Percentiles rank a stretch among this genome's conserved stretches.
These are phyloP conservation scores for Drosophila mulleri DNA, from an alignment of 2,888 invertebrate genomes.

Conservation along the genomic window DNA sequence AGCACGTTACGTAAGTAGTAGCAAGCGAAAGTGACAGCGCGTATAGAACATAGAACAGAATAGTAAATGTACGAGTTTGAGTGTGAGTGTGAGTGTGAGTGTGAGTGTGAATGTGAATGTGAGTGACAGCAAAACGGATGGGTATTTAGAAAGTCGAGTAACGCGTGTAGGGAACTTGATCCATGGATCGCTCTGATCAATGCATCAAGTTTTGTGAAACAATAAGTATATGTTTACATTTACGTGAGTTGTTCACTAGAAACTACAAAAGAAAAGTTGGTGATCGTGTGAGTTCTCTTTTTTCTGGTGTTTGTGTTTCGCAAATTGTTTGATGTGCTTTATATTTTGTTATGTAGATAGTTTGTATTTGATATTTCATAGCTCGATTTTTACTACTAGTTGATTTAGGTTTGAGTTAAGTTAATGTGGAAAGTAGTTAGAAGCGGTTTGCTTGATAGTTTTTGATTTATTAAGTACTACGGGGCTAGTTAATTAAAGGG, in stretches of 20 bases:
- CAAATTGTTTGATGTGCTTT: conserved; percentile 70
- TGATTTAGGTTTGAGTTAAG: conserved; percentile 52
- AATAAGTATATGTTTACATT: conserved; percentile 5
- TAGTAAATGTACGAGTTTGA: conserved; percentile 18
- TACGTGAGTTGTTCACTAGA: conserved; percentile 8
- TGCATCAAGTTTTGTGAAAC: conserved; percentile 21
- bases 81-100: conserved; percentile 10
- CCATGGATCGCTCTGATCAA: conserved; percentile 27
- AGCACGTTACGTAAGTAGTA: conserved; percentile 50
- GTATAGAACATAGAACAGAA: conserved; percentile 33
- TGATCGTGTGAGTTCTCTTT: conserved; percentile 12
- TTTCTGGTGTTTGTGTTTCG: conserved; percentile 21
- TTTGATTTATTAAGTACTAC: conserved; percentile 54
- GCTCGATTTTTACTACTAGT: conserved; percentile 62
- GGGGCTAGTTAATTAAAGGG: conserved; percentile 47
- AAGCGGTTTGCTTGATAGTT: conserved; percentile 59
- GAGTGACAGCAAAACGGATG: conserved; percentile 9
- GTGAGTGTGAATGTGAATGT: conserved; percentile 9
- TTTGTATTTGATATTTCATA: conserved; percentile 77
- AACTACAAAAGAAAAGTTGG: conserved; percentile 38
- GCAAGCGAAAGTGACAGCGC: conserved; percentile 58
- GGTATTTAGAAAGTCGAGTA: conserved; percentile 18
- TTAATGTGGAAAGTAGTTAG: conserved; percentile 62
- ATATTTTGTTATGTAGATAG: conserved; percentile 71
- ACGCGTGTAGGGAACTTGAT: conserved; percentile 9